These are phyloP conservation scores for Eutrigla gurnardus DNA, from an alignment of 2,797 vertebrate genomes.

Conservation along the genomic window DNA sequence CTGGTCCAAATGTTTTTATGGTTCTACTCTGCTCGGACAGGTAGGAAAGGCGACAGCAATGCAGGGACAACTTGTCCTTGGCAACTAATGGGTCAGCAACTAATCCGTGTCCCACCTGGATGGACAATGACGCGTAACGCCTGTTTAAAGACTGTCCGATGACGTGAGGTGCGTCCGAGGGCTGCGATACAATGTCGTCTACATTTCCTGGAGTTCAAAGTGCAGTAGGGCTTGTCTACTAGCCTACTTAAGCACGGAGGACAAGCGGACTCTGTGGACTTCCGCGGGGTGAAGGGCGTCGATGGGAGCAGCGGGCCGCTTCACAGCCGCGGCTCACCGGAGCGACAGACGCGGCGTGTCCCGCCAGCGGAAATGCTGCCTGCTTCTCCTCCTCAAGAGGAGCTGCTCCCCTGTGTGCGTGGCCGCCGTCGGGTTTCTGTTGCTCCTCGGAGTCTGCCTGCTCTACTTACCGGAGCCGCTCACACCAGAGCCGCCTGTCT, in stretches of 20 bases:
- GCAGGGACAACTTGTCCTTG: not conserved
- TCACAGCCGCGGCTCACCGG: conserved; percentile 12
- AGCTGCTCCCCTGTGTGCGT: not conserved
- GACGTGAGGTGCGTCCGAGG: conserved; percentile 26
- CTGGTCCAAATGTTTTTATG: conserved; percentile 12
- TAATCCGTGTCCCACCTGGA: too few relatives aligned
- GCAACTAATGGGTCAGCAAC: too few relatives aligned
- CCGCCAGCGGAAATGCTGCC: conserved; percentile 22
- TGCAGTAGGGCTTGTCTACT: too few relatives aligned
- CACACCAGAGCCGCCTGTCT: accelerated
- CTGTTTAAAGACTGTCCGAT: too few relatives aligned
- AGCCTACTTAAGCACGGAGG: too few relatives aligned
- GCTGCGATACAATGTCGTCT: too few relatives aligned
- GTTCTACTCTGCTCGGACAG: conserved; percentile 3
- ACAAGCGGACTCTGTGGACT: not conserved
- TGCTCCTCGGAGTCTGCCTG: conserved; percentile 57
- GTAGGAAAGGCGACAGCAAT: not conserved
- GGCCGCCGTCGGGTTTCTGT: conserved; percentile 17
- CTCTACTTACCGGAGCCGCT: conserved; percentile 46
- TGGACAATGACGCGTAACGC: too few relatives aligned
- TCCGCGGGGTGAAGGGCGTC: conserved; percentile 45
- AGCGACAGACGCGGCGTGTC: conserved; percentile 7
- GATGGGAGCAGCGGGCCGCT: conserved; percentile 59
- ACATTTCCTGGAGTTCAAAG: too few relatives aligned
- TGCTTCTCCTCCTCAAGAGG: conserved; percentile 6